A percentile compares a stretch with the other conserved stretches of the same genome.
phyloP scores from a whole-genome alignment of 2,113 vertebrate genomes.

The Ardeotis arabs region DNA sequence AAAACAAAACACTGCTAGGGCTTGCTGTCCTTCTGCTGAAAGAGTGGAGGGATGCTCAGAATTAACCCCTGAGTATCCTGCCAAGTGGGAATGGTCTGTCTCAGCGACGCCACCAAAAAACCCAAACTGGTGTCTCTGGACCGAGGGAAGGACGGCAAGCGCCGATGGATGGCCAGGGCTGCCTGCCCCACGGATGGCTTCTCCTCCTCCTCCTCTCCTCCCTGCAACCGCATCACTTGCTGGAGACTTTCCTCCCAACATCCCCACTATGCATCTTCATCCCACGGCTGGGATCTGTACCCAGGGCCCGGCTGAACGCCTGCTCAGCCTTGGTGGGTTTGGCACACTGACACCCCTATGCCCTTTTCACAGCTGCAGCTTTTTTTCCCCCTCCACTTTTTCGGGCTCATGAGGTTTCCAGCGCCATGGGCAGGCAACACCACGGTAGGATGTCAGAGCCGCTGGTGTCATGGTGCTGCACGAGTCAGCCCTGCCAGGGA shows the following conservation, averaged over 20 bases:
- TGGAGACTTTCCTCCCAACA: not conserved
- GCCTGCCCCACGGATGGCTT: not conserved
- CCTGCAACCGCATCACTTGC: accelerated
- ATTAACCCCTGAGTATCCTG: not conserved
- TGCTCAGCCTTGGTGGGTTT: not conserved
- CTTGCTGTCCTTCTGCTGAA: not conserved
- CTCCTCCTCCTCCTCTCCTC: not conserved
- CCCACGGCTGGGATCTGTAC: not conserved
- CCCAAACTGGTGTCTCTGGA: not conserved
- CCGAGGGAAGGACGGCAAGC: not conserved
- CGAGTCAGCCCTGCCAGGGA: not conserved
- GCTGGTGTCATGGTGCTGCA: accelerated
- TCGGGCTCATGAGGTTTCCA: not conserved
- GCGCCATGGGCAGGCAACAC: accelerated
- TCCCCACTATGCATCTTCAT: not conserved
- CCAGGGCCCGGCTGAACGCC: not conserved
- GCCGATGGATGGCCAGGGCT: not conserved
- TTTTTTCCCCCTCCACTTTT: not conserved
- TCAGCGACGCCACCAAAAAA: not conserved
- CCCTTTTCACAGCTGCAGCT: not conserved
- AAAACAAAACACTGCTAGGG: constrained; percentile 22
- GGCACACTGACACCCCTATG: not conserved
- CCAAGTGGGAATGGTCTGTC: not conserved
- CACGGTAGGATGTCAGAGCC: not conserved
- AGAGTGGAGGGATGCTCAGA: not conserved